Percentiles rank a stretch among this genome's conserved stretches.
phyloP scores from a whole-genome alignment of 2,797 vertebrate species.

The Dendrocincla tyrannina region DNA sequence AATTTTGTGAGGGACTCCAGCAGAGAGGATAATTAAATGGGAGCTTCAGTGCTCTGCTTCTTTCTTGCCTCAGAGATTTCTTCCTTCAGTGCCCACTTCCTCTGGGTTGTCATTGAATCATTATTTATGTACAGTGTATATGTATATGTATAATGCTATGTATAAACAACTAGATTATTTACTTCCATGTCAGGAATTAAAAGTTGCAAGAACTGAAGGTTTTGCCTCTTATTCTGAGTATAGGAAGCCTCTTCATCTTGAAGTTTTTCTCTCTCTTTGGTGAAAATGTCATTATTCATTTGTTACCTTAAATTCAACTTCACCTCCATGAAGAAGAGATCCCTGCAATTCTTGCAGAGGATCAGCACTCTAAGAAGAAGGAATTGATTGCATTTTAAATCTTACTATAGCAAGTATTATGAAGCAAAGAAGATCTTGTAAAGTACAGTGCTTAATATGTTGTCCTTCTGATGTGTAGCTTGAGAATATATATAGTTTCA shows the following conservation, averaged over 20 bases:
- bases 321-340: neutral
- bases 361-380: neutral
- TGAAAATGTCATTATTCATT: neutral
- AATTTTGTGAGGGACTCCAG: neutral
- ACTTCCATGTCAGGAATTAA: neutral
- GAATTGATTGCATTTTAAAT: conserved; percentile 47
- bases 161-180: neutral
- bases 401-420: neutral
- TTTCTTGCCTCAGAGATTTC: neutral
- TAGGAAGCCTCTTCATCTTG: neutral
- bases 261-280: neutral
- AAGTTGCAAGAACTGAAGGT: neutral
- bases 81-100: neutral
- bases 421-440: neutral
- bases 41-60: neutral
- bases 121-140: neutral
- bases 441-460: neutral
- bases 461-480: neutral
- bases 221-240: neutral
- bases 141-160: neutral
- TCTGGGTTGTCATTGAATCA: neutral
- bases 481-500: neutral
- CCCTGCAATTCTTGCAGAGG: neutral
- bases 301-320: conserved; percentile 21
- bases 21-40: conserved; percentile 17